Conservation (phyloP, 2,113 vertebrate species). For the Aegithalos caudatus region DNA sequence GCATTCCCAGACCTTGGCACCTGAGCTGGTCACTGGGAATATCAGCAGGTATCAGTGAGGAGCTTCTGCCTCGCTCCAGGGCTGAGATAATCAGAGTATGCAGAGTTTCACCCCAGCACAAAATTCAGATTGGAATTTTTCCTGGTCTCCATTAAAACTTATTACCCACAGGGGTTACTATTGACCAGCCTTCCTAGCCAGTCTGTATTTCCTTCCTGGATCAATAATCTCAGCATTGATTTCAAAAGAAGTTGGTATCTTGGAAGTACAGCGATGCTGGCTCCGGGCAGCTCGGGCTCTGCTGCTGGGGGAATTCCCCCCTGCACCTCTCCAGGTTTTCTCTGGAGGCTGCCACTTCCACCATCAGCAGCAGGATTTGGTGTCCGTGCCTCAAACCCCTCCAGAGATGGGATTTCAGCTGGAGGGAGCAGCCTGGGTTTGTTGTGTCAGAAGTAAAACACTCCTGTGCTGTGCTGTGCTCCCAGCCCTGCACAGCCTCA, state of each 20-base stretch:
- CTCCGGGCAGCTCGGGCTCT: not conserved
- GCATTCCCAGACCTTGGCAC: not conserved
- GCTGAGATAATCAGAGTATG: not conserved
- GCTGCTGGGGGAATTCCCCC: not conserved
- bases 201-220: slow-evolving; percentile 58
- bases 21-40: not conserved
- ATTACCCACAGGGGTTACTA: slow-evolving; percentile 50
- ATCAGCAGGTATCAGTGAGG: not conserved
- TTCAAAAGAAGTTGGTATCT: slow-evolving; percentile 59
- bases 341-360: not conserved
- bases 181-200: not conserved
- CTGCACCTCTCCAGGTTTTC: not conserved
- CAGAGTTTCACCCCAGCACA: not conserved
- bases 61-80: not conserved
- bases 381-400: not conserved
- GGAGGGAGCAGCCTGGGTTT: not conserved
- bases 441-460: accelerated
- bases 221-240: slow-evolving; percentile 67
- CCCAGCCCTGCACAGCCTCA: not conserved
- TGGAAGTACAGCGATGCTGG: not conserved
- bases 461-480: not conserved
- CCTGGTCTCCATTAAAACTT: slow-evolving; percentile 5
- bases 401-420: not conserved
- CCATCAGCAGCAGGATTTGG: not conserved
- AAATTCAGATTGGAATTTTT: not conserved